Conservation (phyloP, 2,113 vertebrate genomes). For the Smithornis capensis region DNA sequence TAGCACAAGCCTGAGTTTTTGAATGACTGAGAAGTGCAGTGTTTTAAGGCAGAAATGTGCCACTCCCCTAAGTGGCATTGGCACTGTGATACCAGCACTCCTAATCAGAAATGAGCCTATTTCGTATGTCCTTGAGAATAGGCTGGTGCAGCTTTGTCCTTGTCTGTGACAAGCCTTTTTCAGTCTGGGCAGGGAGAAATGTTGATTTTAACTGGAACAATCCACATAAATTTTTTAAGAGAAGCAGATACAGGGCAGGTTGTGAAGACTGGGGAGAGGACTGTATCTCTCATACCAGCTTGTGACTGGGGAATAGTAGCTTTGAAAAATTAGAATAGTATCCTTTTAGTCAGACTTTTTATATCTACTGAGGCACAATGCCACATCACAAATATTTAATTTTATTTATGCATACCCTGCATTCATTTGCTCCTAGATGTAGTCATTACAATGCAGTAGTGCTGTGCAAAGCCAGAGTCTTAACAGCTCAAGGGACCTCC, state of each 20-base stretch:
- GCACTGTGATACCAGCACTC: not conserved
- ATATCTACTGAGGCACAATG: not conserved
- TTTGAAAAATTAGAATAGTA: not conserved
- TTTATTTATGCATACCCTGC: constrained; percentile 23
- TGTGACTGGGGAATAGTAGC: not conserved
- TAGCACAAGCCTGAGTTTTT: not conserved
- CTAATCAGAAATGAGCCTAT: not conserved
- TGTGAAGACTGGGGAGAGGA: not conserved
- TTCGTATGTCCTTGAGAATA: not conserved
- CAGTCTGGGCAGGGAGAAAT: not conserved
- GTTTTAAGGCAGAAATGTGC: not conserved
- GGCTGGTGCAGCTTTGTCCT: not conserved
- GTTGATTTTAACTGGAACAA: not conserved
- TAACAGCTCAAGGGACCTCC: not conserved
- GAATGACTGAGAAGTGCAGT: not conserved
- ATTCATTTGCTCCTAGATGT: constrained; percentile 18
- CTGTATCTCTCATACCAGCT: not conserved
- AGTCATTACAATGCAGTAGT: not conserved
- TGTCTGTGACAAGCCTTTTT: not conserved
- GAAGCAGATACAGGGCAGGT: not conserved
- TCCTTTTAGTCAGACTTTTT: not conserved
- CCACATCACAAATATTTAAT: constrained; percentile 9
- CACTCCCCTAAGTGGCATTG: not conserved
- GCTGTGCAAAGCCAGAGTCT: not conserved
- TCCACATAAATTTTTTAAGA: not conserved